A percentile compares a stretch with the other conserved stretches of the same genome.
Conservation (phyloP, 2,113 vertebrate species). For the Cololabis saira region DNA sequence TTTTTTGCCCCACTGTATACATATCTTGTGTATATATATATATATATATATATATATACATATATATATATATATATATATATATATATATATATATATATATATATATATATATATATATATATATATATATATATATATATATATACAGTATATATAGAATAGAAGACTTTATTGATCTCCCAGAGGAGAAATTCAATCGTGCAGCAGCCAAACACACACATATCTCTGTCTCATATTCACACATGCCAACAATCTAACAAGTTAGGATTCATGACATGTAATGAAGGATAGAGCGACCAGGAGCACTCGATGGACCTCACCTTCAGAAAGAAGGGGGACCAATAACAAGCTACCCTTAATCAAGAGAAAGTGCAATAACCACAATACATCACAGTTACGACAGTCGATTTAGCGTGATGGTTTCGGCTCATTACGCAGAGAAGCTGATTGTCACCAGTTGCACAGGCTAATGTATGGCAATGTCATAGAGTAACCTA, state of each 20-base stretch:
- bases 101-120: no score
- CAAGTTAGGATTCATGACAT: constrained; percentile 49
- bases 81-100: no score
- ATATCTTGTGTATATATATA: no score
- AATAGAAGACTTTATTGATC: no score
- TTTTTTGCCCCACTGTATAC: no score
- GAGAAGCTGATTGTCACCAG: constrained; percentile 8
- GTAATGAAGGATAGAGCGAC: constrained; percentile 34
- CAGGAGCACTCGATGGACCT: constrained; percentile 47
- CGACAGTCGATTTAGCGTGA: constrained; percentile 11
- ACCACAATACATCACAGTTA: constrained; percentile 54
- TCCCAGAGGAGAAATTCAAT: no score
- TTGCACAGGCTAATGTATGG: neutral
- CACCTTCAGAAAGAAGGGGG: neutral
- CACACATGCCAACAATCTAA: neutral
- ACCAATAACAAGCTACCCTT: constrained; percentile 46
- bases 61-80: no score
- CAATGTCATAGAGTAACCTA: constrained; percentile 21
- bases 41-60: no score
- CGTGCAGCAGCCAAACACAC: no score
- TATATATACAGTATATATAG: no score
- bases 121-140: no score
- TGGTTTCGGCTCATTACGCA: constrained; percentile 21
- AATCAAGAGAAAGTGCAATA: constrained; percentile 47
- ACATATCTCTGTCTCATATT: no score